Conservation (phyloP, 30 jellyfish, hydroid and myxozoan species). For the Aurelia coerulea region DNA sequence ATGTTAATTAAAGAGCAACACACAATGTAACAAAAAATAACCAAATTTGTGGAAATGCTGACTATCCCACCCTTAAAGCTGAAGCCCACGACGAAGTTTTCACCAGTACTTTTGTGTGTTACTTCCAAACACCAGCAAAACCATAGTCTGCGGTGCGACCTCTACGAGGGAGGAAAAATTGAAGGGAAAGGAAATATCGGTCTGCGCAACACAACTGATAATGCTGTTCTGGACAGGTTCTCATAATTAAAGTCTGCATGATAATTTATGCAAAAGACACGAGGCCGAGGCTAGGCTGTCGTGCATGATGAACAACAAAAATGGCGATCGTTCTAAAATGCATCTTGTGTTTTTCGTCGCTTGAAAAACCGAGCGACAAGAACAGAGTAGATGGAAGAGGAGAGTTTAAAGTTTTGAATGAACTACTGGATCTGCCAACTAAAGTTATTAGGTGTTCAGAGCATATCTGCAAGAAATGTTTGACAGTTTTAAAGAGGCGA, state of each 20-base stretch:
- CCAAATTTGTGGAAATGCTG: too few species aligned
- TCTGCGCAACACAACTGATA: conserved; percentile 1
- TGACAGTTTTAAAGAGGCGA: conserved; percentile 3
- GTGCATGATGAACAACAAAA: neutral
- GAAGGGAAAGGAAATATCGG: conserved; percentile 1
- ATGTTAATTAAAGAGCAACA: too few species aligned
- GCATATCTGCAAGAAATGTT: neutral
- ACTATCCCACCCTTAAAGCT: too few species aligned
- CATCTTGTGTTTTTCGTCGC: neutral
- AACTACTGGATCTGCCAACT: neutral
- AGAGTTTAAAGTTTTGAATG: neutral
- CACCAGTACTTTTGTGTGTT: too few species aligned
- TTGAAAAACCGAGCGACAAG: conserved; percentile 14
- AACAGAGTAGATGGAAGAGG: conserved; percentile 13
- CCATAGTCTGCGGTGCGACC: conserved; percentile 4
- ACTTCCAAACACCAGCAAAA: neutral
- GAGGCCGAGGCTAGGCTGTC: neutral
- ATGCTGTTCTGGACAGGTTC: neutral
- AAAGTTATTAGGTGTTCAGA: neutral
- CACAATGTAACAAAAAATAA: too few species aligned
- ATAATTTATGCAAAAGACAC: conserved; percentile 6
- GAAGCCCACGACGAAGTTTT: too few species aligned
- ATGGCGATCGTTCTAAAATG: conserved; percentile 12
- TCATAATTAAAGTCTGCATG: neutral
- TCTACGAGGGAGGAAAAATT: neutral